Base-by-base conservation (phyloP, 2,888 invertebrate genomes). In the Drosophila antonietae region DNA sequence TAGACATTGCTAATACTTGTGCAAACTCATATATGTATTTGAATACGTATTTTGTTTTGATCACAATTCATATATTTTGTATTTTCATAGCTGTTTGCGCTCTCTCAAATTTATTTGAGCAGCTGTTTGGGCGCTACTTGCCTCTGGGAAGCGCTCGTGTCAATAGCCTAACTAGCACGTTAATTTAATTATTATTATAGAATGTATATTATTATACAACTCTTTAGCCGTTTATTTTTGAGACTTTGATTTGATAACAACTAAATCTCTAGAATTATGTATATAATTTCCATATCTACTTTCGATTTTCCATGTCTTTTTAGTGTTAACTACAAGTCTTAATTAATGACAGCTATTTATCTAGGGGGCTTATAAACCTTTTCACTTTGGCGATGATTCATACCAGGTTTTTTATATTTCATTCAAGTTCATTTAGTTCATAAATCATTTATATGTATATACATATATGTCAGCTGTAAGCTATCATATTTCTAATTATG, bases 21-120 rank as follows among this genome's bases (percentile, higher is more conserved):
- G 35, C 37, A 18, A 18, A 35, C 33, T 7, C 20, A 33, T 18
- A 51, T 14, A 20, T 66, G 65, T 59, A 57, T 66, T 46, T 28
- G 23, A 18, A 3, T 4, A 23, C 43, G 33, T 41, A 33, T 57
- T 15, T 51, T 47, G n/a, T 69, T 49, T 23, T 53, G 43, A 41
- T 61, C 56, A 20, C 2, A 41, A 39, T 43, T 68, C 7, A 39
- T 44, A 10, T 63, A 43, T 18, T 56, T 33, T 39, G 12, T 46
- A 28, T 57, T 37, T 47, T 53, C 49, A 52, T 31, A 35, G 47
- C 60, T 39, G 14, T 15, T 39, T n/a, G 23, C n/a, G 47, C 9
- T 57, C 35, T n/a, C 43, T 60, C 53, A 53, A 14, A 18, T 37
- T 15, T 74, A 58, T 77, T 77, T 74, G 70, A 12, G 28, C 77